Base-by-base conservation (phyloP, 2,797 vertebrate species). In the Mormyrops attenuatus region DNA sequence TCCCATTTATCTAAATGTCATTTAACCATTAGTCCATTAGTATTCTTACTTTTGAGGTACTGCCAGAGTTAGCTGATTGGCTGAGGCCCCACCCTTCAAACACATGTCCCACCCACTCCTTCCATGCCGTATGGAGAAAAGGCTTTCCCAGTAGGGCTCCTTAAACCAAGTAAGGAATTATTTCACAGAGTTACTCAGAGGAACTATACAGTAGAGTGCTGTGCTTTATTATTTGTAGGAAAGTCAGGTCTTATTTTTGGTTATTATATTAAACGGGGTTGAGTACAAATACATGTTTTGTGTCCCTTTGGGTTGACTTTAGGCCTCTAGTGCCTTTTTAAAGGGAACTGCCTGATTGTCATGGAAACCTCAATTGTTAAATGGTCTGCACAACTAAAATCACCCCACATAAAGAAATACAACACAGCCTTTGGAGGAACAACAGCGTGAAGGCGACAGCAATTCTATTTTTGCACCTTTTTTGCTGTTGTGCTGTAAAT, bases 351-450 rank as follows among this genome's bases (percentile, higher is more conserved):
- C 88, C 38, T 84, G 90, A 90, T 41, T n/a, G 15, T 80, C 38
- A 44, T n/a, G 15, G 17, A 20, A 80, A 17, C 47, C 30, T 38
- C 84, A 57, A 88, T 88, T 93, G 93, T 93, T 91, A 92, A 93
- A 91, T 90, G 80, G 53, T 57, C 82, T 89, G 86, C 89, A 91
- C 86, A 89, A 89, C 88, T 88, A 90, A 86, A 89, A 53, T 92
- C 66, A 91, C 90, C 87, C 88, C 69, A 90, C 90, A 91, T 88
- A 17, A 5, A 88, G 89, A 90, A 89, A 92, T 91, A 89, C 80
- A 89, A 92, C 91, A 90, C 82, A 55, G 89, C 90, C 90, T 92
- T 91, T 91, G 93, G 88, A 91, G 91, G 90, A 89, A 30, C 26
- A 30, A 30, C 26, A 30, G 26, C 26, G 26, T 92, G 90, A 93